These are phyloP conservation scores for Apodemus sylvaticus DNA, from an alignment of 2,113 vertebrate species.

Conservation along the genomic window DNA sequence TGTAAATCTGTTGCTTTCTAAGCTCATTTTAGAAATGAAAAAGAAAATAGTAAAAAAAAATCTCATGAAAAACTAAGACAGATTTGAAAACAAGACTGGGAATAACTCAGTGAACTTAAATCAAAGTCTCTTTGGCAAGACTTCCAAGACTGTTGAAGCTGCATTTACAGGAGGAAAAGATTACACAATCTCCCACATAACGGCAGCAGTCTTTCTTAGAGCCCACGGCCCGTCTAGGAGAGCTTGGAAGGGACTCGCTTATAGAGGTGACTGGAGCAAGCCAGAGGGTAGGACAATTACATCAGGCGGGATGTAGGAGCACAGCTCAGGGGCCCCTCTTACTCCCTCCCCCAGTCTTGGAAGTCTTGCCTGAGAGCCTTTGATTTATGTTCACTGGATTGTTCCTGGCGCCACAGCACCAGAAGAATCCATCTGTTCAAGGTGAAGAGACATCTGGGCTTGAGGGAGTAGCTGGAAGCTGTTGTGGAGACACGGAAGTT, in stretches of 20 bases:
- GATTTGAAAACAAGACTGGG: background rate
- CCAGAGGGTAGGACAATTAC: fast-evolving
- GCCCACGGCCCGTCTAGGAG: background rate
- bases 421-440: background rate
- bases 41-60: background rate
- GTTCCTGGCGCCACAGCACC: background rate
- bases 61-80: constrained; percentile 18
- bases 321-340: fast-evolving
- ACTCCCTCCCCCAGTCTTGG: background rate
- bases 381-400: background rate
- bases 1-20: background rate
- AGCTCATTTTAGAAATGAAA: constrained; percentile 29
- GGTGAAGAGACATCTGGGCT: background rate
- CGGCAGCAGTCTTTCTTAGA: background rate
- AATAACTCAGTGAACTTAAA: too few relatives aligned
- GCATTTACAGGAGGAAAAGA: background rate
- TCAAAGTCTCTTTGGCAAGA: too few relatives aligned
- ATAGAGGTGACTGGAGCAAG: too few relatives aligned
- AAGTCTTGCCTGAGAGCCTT: background rate
- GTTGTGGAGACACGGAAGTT: background rate
- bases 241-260: background rate
- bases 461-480: background rate
- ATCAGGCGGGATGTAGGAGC: background rate
- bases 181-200: background rate
- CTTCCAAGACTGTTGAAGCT: background rate